Evolutionary conservation across 2,888 invertebrate genomes (phyloP), one percentile per base, ranked within the genome.

Genomic region (Leptopilina myrica): DNA sequence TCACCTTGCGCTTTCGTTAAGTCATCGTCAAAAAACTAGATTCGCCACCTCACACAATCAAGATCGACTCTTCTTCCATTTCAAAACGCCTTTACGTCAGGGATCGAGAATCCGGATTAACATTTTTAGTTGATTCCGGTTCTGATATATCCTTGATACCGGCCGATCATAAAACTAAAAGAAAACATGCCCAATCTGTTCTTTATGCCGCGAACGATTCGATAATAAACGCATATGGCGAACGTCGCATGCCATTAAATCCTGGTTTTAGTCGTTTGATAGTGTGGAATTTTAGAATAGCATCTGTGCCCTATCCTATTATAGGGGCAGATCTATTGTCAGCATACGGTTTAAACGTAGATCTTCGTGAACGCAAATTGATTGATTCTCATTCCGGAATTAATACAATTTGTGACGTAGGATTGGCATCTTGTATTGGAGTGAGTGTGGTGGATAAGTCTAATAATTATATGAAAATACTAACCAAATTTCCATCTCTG

Each of bases 201-300:
- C 43, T 43, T 43, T 43, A 43, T 43, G 43, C 43, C 7, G 43
- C 43, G 6, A 43, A 43, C 43, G 8, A 43, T 43, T 43, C 43
- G 43, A 6, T 43, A 6, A 43, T 43, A 43, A 43, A 6, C 14
- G 56, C 56, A 12, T 56, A 56, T 56, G 56, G 56, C 56, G 56
- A 56, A 12, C n/a, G 56, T 43, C 43, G 43, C 8, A 43, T 43
- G 6, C 7, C 43, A 43, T 43, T 43, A 43, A 43, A 43, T 8
- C 5, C 83, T 5, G 80, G 82, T 7, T 64, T 80, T n/a, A 77
- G 82, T 3, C 81, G 83, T 1, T 64, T 43, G 5, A 62, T 81
- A 14, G 43, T 5, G 0, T 82, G 82, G 83, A 76, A 59, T 3
- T 83, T 82, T 56, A 33, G 76, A 20, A 62, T 85, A 6, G 83